Evolutionary conservation across 2,113 vertebrate genomes (phyloP).

Genomic region (Porphyrio hochstetteri): DNA sequence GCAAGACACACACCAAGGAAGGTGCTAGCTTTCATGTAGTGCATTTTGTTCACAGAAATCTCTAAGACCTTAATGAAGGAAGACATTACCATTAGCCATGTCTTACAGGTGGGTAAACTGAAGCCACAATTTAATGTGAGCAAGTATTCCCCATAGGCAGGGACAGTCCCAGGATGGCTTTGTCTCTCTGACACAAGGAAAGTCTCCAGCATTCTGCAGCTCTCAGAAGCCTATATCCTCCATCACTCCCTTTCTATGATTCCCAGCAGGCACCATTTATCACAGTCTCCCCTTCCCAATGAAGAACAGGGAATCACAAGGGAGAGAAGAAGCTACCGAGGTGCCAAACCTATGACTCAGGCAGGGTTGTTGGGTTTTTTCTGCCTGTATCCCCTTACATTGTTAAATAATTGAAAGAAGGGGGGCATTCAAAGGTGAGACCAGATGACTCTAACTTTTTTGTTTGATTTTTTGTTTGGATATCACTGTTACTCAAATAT

Average conservation of each 20-base stretch:
- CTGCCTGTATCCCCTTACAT: not conserved
- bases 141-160: not conserved
- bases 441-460: not conserved
- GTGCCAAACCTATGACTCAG: not conserved
- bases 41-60: not conserved
- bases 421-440: not conserved
- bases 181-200: not conserved
- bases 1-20: not conserved
- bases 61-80: not conserved
- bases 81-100: accelerated
- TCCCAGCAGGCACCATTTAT: not conserved
- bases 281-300: not conserved
- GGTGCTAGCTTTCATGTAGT: not conserved
- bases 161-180: not conserved
- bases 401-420: not conserved
- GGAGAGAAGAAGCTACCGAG: not conserved
- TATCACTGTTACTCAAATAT: not conserved
- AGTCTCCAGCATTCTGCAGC: not conserved
- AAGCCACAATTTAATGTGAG: not conserved
- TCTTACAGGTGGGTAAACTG: not conserved
- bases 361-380: not conserved
- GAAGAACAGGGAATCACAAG: not conserved
- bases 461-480: not conserved
- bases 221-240: not conserved
- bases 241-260: not conserved